Evolutionary conservation across 2,888 invertebrate genomes (phyloP), one percentile per base, ranked within the genome.

Genomic region (Napeogenes sylphis): DNA sequence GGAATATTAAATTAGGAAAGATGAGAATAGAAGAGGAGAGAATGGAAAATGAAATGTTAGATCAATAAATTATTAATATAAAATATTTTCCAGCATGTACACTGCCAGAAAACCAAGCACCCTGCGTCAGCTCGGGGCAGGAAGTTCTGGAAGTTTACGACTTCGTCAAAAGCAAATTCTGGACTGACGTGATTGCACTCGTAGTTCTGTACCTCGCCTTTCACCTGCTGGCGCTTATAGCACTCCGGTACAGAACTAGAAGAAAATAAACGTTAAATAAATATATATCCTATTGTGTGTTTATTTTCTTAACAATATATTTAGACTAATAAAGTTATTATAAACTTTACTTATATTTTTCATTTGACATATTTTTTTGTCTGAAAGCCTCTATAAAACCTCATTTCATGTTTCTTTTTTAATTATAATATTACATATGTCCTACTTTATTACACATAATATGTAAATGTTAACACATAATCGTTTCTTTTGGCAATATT

Each of bases 71-170:
- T n/a, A 8, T 32, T 35, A 35, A 45, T 14, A 21, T n/a, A 30
- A n/a, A 21, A 33, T 13, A 10, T 60, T 45, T 78, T 78, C 12
- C 80, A 86, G 86, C 83, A 2, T 96, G 95, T 78, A 91, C 92
- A 59, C 81, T 84, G 45, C 81, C 89, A 45, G 87, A 91, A 60
- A 65, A 62, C 14, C 93, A 93, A 5, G 79, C 94, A 6, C 96
- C 96, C 0, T 97, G 97, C 76, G 81, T 96, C 57, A 92, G 90
- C 65, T 92, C 92, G 3, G 97, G 96, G 0, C 85, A 91, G 30
- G 93, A 94, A 74, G 96, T 97, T 0, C 86, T 97, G 54, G 91
- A 92, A 46, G 92, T 92, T 64, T 96, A 94, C 77, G 95, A 95
- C 82, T 97, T 97, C 82, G 83, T 91, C 0, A 91, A 90, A 63